Conservation (phyloP, 2,888 invertebrate genomes). For the Synanthedon formicaeformis region DNA sequence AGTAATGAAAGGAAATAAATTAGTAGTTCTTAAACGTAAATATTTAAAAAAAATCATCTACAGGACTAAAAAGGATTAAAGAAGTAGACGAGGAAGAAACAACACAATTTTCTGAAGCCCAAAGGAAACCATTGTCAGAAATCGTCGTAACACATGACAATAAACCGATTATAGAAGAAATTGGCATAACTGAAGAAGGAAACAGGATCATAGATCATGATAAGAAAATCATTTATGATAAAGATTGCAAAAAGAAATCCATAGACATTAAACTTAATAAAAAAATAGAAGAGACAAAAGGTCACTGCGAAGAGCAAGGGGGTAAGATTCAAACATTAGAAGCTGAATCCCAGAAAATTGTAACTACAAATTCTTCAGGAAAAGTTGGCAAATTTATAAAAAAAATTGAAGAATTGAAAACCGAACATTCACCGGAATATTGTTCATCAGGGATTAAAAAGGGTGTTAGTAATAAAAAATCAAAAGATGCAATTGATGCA, state of each 20-base stretch:
- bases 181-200: constrained; percentile 21
- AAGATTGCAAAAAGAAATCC: constrained; percentile 1
- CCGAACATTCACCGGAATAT: no score
- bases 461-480: no score
- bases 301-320: constrained; percentile 6
- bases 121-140: constrained; percentile 42
- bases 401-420: no score
- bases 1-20: not conserved
- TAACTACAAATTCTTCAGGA: no score
- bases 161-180: constrained; percentile 13
- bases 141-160: constrained; percentile 30
- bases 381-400: no score
- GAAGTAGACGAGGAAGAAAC: constrained; percentile 18
- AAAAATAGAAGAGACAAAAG: constrained; percentile 7
- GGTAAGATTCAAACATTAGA: constrained; percentile 1
- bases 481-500: no score
- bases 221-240: constrained; percentile 25
- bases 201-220: constrained; percentile 33
- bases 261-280: not conserved
- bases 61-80: constrained; percentile 11
- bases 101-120: constrained; percentile 13
- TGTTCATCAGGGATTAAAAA: no score
- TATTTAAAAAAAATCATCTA: not conserved
- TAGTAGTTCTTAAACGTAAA: not conserved
- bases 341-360: no score